Base-by-base conservation (phyloP, 1,140 invertebrate genomes). In the Rhopalosiphum padi region DNA sequence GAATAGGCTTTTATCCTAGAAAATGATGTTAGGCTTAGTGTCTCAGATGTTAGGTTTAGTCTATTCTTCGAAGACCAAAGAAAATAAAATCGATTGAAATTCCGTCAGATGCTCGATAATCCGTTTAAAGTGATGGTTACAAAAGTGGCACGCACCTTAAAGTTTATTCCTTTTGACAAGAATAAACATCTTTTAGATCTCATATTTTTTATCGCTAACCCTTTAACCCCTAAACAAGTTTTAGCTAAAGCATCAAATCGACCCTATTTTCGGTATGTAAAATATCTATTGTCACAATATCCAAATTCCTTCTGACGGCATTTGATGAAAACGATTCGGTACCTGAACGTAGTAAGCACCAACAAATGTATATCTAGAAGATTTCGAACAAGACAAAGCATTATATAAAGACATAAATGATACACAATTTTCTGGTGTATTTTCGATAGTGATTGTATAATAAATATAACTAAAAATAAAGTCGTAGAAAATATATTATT, bases 131-230 rank as follows among this genome's bases (percentile, higher is more conserved):
- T 83, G 22, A 37, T 83, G 82, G 7, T 83, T 35, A 83, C 22
- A 37, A 35, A 77, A 83, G 6, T 83, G 22, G 37, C 7, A 23
- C 21, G 21, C 35, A 6, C 5, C 5, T 83, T 37, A 8, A 41
- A 83, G 85, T 86, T 46, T 86, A 43, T 86, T 46, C 41, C 23
- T 41, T 85, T 87, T 48, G 85, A 87, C 86, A 87, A n/a, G 43
- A 87, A 87, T 21, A 51, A 18, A n/a, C 35, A 51, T 25, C n/a
- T 11, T 55, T 37, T 55, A n/a, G 51, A 89, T 23, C n/a, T 25
- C 23, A 23, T 55, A 4, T 23, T 55, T 53, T 89, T 89, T 37
- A 37, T 89, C 87, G 1, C 41, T 25, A 53, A 55, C 48, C 87
- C 22, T 53, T 53, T 43, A 87, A n/a, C n/a, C 5, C 87, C 6